phyloP scores from a whole-genome alignment of 2,888 invertebrate genomes.

The Kryphioiulus occultus region DNA sequence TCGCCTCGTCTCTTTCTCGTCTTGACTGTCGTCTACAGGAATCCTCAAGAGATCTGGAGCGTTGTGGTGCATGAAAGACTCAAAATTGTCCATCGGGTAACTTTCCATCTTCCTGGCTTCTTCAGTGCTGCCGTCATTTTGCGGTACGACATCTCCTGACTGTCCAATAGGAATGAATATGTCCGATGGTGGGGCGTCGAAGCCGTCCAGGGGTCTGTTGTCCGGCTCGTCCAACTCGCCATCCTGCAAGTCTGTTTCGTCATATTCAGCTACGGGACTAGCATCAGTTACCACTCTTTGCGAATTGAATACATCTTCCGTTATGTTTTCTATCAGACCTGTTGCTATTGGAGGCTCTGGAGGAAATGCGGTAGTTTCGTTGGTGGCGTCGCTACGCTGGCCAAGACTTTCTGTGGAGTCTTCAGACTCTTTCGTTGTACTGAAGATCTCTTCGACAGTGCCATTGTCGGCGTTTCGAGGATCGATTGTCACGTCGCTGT shows the following conservation, averaged over 20 bases:
- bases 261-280: neutral
- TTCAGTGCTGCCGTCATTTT: neutral
- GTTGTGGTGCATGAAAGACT: neutral
- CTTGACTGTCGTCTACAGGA: neutral
- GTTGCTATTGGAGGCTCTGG: neutral
- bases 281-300: neutral
- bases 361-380: neutral
- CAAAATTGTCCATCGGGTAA: slow-evolving; percentile 10
- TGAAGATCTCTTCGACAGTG: neutral
- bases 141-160: neutral
- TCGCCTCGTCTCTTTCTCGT: neutral
- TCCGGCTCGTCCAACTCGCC: neutral
- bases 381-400: neutral
- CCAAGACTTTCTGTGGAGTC: neutral
- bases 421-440: neutral
- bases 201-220: neutral
- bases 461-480: neutral
- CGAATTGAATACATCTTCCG: slow-evolving; percentile 10
- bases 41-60: neutral
- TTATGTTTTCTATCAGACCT: neutral
- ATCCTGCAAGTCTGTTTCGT: neutral
- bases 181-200: neutral
- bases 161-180: slow-evolving; percentile 1
- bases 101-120: slow-evolving; percentile 38
- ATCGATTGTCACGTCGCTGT: neutral